Percentiles rank a stretch among this genome's conserved stretches.
These are phyloP conservation scores for Sympetrum striolatum DNA, from an alignment of 2,888 invertebrate genomes.

Conservation along the genomic window DNA sequence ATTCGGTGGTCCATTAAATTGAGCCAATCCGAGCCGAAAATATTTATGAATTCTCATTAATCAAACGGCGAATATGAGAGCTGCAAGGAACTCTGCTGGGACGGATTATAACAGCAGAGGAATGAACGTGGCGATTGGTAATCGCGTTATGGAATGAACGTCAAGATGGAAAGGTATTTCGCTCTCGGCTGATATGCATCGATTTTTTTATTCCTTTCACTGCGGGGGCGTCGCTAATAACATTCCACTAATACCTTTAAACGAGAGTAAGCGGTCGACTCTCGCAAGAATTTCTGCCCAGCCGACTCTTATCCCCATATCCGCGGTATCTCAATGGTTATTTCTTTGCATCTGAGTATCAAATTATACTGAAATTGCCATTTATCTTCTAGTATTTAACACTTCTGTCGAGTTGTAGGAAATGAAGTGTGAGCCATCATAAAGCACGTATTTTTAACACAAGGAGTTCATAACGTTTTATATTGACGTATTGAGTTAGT, in stretches of 20 bases:
- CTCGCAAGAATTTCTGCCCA: not conserved
- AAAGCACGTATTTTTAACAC: too few species aligned
- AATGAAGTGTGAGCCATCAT: too few species aligned
- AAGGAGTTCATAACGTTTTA: too few species aligned
- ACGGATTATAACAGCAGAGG: not conserved
- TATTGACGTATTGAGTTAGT: too few species aligned
- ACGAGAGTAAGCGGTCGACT: not conserved
- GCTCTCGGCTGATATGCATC: not conserved
- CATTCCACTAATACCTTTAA: not conserved
- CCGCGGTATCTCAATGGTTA: too few species aligned
- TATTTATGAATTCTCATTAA: constrained; percentile 39
- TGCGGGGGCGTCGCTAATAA: not conserved
- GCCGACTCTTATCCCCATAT: not conserved
- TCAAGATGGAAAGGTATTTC: not conserved
- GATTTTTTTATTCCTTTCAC: not conserved
- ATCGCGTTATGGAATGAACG: not conserved
- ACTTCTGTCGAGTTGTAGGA: too few species aligned
- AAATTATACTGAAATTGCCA: too few species aligned
- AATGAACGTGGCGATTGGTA: constrained; percentile 1
- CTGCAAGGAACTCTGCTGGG: not conserved
- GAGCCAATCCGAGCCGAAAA: constrained; percentile 9
- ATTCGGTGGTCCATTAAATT: constrained; percentile 38
- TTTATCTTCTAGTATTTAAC: too few species aligned
- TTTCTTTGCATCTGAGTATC: too few species aligned
- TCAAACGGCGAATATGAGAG: constrained; percentile 19